A percentile compares a stretch with the other conserved stretches of the same genome.
phyloP scores from a whole-genome alignment of 2,113 vertebrate genomes.

The Poicephalus gulielmi region DNA sequence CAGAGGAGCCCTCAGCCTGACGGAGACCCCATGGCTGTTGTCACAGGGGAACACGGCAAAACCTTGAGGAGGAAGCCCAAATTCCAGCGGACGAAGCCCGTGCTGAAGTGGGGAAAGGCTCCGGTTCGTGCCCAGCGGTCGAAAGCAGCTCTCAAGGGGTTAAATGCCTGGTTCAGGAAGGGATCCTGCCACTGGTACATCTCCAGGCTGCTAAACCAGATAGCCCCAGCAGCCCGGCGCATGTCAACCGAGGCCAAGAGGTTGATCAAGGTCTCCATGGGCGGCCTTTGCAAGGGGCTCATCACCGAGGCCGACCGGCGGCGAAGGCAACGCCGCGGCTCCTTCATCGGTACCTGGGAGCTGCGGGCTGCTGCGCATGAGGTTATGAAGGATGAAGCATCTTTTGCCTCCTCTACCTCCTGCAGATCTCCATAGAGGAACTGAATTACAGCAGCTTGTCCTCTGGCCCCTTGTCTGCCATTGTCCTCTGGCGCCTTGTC shows the following conservation, averaged over 20 bases:
- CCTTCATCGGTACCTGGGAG: neutral
- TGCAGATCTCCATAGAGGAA: neutral
- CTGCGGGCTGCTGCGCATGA: neutral
- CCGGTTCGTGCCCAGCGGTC: fast-evolving
- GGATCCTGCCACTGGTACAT: neutral
- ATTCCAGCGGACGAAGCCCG: neutral
- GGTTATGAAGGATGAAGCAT: neutral
- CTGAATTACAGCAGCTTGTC: neutral
- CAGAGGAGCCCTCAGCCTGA: neutral
- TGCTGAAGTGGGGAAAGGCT: neutral
- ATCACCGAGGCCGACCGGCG: neutral
- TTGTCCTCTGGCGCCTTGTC: neutral
- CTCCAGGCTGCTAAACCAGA: too few relatives aligned
- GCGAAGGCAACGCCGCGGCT: neutral
- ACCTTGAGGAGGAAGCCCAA: neutral
- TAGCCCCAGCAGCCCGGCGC: neutral
- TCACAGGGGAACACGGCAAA: too few relatives aligned
- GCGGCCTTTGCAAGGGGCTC: neutral
- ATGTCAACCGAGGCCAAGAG: neutral
- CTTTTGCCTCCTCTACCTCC: too few relatives aligned
- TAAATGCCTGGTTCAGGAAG: neutral
- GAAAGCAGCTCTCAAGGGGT: neutral
- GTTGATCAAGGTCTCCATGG: neutral
- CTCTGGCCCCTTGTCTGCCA: neutral
- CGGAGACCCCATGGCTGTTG: neutral